These are phyloP conservation scores for Microctenopoma steveboyesi DNA, from an alignment of 2,797 vertebrate species.

Conservation along the genomic window DNA sequence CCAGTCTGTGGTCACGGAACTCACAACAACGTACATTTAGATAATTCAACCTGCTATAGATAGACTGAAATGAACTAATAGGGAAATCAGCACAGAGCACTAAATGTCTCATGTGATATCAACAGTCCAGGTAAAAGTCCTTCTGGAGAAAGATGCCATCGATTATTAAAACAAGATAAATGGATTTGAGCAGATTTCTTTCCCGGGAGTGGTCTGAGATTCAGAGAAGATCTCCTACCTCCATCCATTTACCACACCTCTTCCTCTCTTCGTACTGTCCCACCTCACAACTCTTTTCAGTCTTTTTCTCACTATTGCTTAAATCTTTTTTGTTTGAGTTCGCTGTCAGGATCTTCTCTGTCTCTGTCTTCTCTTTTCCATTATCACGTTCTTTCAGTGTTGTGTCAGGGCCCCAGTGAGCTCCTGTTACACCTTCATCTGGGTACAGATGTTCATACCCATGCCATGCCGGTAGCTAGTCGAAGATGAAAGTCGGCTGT, in stretches of 20 bases:
- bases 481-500: constrained; percentile 29
- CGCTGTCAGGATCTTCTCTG: neutral
- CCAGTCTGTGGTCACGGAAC: neutral
- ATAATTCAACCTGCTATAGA: neutral
- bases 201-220: constrained; percentile 55
- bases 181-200: constrained; percentile 48
- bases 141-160: constrained; percentile 54
- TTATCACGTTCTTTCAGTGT: constrained; percentile 34
- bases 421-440: constrained; percentile 50
- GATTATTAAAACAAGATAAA: constrained; percentile 75
- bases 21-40: constrained; percentile 5
- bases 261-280: constrained; percentile 11
- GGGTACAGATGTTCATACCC: constrained; percentile 46
- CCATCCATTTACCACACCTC: neutral
- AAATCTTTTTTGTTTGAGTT: constrained; percentile 7
- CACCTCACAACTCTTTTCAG: constrained; percentile 6
- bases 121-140: constrained; percentile 41
- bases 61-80: constrained; percentile 40
- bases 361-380: neutral
- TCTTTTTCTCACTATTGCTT: neutral
- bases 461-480: constrained; percentile 24
- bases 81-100: constrained; percentile 41
- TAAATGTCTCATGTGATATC: constrained; percentile 55
- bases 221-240: constrained; percentile 26
- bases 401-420: constrained; percentile 44